Percentiles rank a stretch among this genome's conserved stretches.
Evolutionary conservation across 1,140 invertebrate genomes (phyloP).

Genomic region (Batillaria attramentaria): DNA sequence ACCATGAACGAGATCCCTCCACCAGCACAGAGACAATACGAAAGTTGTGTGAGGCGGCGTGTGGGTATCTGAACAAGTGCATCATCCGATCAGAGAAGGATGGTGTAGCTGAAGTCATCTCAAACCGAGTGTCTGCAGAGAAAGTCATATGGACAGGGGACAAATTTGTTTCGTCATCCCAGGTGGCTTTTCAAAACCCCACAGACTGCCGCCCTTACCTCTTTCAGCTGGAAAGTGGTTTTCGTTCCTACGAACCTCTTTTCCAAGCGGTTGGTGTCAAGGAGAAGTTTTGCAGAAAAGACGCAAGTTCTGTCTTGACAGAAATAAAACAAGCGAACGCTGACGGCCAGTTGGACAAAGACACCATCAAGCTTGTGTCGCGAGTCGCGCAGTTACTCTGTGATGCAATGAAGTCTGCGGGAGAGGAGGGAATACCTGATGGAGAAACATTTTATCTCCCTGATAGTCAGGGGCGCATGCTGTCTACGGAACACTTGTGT

Average conservation of each 20-base stretch:
- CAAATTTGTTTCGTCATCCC: conserved; percentile 29
- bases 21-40: background rate
- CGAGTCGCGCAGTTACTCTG: background rate
- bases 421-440: too few species aligned
- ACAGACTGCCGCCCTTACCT: conserved; percentile 44
- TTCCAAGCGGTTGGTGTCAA: conserved; percentile 42
- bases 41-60: background rate
- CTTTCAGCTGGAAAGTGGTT: conserved; percentile 33
- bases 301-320: conserved; percentile 24
- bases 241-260: background rate
- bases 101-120: background rate
- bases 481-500: conserved; percentile 34
- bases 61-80: background rate
- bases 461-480: conserved; percentile 37
- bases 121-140: background rate
- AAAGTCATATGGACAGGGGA: conserved; percentile 32
- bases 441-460: conserved; percentile 31
- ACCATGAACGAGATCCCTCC: background rate
- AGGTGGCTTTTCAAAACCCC: conserved; percentile 35
- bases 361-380: background rate
- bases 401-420: too few species aligned
- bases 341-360: background rate
- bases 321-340: background rate
- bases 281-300: conserved; percentile 19
- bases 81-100: background rate